phyloP scores from a whole-genome alignment of 2,113 vertebrate species.

The Raphicerus campestris region DNA sequence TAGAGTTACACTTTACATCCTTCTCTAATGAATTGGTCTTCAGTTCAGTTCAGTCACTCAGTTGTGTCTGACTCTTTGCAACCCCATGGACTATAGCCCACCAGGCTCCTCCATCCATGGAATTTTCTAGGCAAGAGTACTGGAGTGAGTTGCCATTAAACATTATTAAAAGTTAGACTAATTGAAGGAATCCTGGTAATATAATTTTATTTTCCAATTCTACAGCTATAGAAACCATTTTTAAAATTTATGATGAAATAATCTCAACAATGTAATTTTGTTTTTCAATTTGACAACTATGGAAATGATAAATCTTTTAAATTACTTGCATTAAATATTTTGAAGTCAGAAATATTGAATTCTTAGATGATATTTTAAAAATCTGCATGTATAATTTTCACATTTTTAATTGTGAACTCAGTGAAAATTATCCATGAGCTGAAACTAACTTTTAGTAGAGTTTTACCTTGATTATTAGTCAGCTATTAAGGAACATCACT shows the following conservation, averaged over 20 bases:
- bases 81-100: no score
- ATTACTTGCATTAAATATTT: neutral
- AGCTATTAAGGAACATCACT: neutral
- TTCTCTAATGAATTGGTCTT: neutral
- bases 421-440: neutral
- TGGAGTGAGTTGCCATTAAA: no score
- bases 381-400: neutral
- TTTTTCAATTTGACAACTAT: neutral
- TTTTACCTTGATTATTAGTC: neutral
- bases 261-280: neutral
- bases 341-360: conserved; percentile 8
- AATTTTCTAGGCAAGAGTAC: no score
- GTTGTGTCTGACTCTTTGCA: accelerated
- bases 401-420: neutral
- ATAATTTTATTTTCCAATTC: neutral
- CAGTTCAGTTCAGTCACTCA: no score
- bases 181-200: neutral
- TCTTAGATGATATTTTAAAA: neutral
- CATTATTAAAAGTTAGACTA: neutral
- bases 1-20: neutral
- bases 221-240: neutral
- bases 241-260: neutral
- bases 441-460: neutral
- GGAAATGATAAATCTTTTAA: neutral
- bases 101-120: no score